These are phyloP conservation scores for Drosophila affinis DNA, from an alignment of 2,888 invertebrate species.

Conservation along the genomic window DNA sequence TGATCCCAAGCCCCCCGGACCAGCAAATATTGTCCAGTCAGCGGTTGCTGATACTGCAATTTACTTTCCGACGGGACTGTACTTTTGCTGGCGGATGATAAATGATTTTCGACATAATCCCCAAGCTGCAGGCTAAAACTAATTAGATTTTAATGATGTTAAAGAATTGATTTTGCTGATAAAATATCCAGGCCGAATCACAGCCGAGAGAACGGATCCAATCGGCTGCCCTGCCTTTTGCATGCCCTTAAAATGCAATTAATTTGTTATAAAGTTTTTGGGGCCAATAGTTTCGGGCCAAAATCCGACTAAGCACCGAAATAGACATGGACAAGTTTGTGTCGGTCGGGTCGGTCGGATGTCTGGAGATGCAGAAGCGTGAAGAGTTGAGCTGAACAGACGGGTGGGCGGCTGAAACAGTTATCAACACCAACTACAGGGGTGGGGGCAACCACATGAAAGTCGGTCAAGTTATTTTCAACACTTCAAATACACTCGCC, in stretches of 20 bases:
- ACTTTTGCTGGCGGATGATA: background rate
- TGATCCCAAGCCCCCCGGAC: background rate
- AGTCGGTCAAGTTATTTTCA: constrained; percentile 80
- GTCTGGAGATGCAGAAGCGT: background rate
- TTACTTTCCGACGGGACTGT: constrained; percentile 8
- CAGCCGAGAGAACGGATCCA: constrained; percentile 4
- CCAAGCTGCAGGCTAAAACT: background rate
- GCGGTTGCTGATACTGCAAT: constrained; percentile 12
- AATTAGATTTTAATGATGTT: constrained; percentile 16
- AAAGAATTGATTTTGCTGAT: background rate
- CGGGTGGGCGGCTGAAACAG: constrained; percentile 32
- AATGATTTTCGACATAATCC: background rate
- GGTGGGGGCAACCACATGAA: constrained; percentile 36
- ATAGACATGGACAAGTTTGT: constrained; percentile 51
- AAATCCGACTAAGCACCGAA: constrained; percentile 40
- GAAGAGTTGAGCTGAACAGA: no score
- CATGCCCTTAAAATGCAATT: constrained; percentile 44
- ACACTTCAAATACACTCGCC: constrained; percentile 65
- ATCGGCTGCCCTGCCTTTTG: constrained; percentile 10
- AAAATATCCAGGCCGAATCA: background rate
- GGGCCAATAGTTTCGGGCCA: constrained; percentile 43
- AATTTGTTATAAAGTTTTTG: constrained; percentile 47
- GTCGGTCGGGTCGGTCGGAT: background rate
- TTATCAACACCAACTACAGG: constrained; percentile 50
- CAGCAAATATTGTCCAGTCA: constrained; percentile 24